Base-by-base conservation (phyloP, 2,113 vertebrate species). In the Centrocercus urophasianus region DNA sequence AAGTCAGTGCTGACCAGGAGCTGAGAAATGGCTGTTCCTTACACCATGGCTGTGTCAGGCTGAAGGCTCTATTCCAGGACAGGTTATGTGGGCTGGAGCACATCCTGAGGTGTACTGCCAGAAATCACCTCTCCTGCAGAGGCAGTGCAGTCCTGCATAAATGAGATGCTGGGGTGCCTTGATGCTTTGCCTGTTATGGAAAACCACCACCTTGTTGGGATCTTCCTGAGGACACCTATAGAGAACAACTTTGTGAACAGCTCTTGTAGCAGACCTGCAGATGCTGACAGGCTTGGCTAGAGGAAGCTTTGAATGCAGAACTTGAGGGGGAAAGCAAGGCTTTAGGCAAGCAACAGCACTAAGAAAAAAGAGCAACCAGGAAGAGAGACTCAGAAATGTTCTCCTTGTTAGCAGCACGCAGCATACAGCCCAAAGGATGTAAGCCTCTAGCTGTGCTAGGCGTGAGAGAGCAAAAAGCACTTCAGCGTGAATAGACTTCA, bases 21-120 rank as follows among this genome's bases (percentile, higher is more conserved):
- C 63, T 81, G 3, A 9, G 57, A 30, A 72, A 28, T 1, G 43
- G 27, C 78, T 27, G 22, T 66, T 8, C 4, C 2, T 0, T 27
- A 8, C 1, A 30, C 16, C 10, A 32, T 50, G 14, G 38, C 34
- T 36, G 13, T 1, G 0, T 15, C 75, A 22, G 2, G 0, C 50
- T 4, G 4, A 17, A 13, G 40, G 63, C 63, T 47, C 20, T 36
- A 47, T 27, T 86, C 47, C 73, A 10, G 34, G 34, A 67, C 69
- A 71, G 73, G 25, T 13, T 19, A 1, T 3, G 3, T 1, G 59
- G 72, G 69, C 63, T 48, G 32, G 63, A 78, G 73, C 34, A 2
- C 4, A 30, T 10, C 60, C 50, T 73, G 38, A 27, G 32, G 48
- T 42, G 3, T 19, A 34, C 1, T 38, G 63, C 66, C 52, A 65